These are phyloP conservation scores for Ceratitis capitata DNA, from an alignment of 1,140 invertebrate genomes.

Conservation along the genomic window DNA sequence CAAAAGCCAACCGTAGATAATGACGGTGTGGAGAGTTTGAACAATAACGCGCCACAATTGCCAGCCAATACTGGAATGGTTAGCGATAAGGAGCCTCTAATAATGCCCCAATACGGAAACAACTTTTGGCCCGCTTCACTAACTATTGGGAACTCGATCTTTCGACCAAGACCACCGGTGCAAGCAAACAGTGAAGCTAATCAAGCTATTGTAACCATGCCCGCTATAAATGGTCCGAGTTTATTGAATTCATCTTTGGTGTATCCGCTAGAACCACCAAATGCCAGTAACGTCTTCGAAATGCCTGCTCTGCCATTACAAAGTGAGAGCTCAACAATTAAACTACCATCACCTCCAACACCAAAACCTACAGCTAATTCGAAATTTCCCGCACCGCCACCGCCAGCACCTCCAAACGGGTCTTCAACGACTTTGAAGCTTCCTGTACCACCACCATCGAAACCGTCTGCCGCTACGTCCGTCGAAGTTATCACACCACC, in stretches of 20 bases:
- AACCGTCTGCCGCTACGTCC: neutral
- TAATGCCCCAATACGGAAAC: too few species aligned
- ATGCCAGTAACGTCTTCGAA: neutral
- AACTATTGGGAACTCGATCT: too few species aligned
- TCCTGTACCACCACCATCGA: neutral
- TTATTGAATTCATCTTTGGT: neutral
- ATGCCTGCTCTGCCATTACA: neutral
- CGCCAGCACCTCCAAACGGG: neutral
- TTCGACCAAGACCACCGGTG: neutral
- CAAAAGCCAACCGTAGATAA: too few species aligned
- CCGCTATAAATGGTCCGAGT: neutral
- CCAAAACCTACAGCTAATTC: neutral
- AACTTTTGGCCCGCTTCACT: too few species aligned
- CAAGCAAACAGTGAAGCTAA: too few species aligned
- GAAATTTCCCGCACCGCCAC: too few species aligned
- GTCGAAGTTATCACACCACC: neutral
- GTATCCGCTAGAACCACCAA: neutral
- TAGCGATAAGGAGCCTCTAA: too few species aligned
- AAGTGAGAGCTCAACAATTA: neutral
- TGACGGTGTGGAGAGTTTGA: too few species aligned
- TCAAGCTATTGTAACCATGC: neutral
- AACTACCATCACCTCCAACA: neutral
- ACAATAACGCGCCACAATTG: too few species aligned
- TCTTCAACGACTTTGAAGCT: neutral
- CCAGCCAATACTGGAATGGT: too few species aligned